Evolutionary conservation across 2,888 invertebrate genomes (phyloP), one percentile per base, ranked within the genome.

Genomic region (Lissocephala sabroskyi): DNA sequence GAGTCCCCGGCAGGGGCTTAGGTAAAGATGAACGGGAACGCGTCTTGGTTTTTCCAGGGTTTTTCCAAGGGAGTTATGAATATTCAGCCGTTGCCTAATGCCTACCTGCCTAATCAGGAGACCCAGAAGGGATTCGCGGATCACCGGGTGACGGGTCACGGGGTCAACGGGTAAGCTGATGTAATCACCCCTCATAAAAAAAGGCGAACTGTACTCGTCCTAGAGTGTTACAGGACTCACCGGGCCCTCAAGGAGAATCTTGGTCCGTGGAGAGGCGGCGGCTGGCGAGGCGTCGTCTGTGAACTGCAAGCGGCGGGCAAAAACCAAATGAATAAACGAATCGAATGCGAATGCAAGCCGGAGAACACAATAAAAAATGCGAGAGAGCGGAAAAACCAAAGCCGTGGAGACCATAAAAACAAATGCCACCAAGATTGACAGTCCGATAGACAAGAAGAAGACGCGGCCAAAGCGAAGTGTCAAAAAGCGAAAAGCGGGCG

Each of bases 361-460:
- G 37, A 52, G 3, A 35, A 35, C 4, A 17, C 23, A 33, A 35
- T 16, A 35, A 49, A 62, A 52, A n/a, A n/a, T n/a, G n/a, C n/a
- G n/a, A n/a, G n/a, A n/a, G n/a, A 42, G 45, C 18, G 17, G 19
- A 52, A 49, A 45, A 50, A 45, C 14, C 35, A 16, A 45, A 46
- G 48, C 28, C n/a, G 33, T n/a, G 23, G 9, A 39, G 37, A 35
- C 29, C 26, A 40, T 19, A 14, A 47, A 35, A 41, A 49, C 19
- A 13, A 70, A 71, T 78, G 62, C 79, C 77, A 79, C 71, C 70
- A 71, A 68, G 79, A 78, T 80, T 80, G 82, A 79, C 79, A 81
- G 55, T 65, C 53, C 79, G 71, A 79, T 73, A 71, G 71, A 79
- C 79, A 62, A 42, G 77, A 79, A 74, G 62, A 74, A 79, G 57